Evolutionary conservation across 1,140 invertebrate genomes (phyloP).

Genomic region (Drosophila azteca): DNA sequence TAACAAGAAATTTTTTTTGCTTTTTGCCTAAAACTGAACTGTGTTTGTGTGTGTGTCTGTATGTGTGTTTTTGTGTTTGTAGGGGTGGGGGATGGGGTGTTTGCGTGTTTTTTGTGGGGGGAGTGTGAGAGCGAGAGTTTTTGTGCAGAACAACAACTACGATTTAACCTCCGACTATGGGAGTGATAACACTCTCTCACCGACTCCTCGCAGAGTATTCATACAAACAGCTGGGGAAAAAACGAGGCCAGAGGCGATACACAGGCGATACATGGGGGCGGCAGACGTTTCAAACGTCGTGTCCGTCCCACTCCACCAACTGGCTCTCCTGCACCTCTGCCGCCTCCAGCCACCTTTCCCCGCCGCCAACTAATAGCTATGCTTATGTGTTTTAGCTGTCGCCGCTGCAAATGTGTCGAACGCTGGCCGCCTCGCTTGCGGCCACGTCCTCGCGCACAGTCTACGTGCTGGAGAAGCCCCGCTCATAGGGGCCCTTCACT

Average conservation of each 20-base stretch:
- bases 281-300: constrained; percentile 65
- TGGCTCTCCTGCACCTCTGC: constrained; percentile 2
- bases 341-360: constrained; percentile 17
- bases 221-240: constrained; percentile 52
- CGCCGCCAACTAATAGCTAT: constrained; percentile 73
- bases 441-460: constrained; percentile 41
- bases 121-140: constrained; percentile 70
- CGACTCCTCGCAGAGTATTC: constrained; percentile 79
- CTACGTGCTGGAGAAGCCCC: constrained; percentile 79
- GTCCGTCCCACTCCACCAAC: constrained; percentile 9
- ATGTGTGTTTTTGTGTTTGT: constrained; percentile 17
- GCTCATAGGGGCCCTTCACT: constrained; percentile 75
- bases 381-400: constrained; percentile 75
- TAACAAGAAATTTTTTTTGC: constrained; percentile 76
- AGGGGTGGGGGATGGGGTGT: constrained; percentile 1
- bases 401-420: constrained; percentile 62
- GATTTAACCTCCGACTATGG: constrained; percentile 77
- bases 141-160: constrained; percentile 81
- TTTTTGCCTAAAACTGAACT: constrained; percentile 41
- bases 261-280: not conserved
- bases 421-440: constrained; percentile 57
- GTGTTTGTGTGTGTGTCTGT: constrained; percentile 20
- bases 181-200: constrained; percentile 82
- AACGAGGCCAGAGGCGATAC: constrained; percentile 4
- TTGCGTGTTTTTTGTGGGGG: constrained; percentile 40